Evolutionary conservation across 2,113 vertebrate species (phyloP).

Genomic region (Anarhynchus alexandrinus): DNA sequence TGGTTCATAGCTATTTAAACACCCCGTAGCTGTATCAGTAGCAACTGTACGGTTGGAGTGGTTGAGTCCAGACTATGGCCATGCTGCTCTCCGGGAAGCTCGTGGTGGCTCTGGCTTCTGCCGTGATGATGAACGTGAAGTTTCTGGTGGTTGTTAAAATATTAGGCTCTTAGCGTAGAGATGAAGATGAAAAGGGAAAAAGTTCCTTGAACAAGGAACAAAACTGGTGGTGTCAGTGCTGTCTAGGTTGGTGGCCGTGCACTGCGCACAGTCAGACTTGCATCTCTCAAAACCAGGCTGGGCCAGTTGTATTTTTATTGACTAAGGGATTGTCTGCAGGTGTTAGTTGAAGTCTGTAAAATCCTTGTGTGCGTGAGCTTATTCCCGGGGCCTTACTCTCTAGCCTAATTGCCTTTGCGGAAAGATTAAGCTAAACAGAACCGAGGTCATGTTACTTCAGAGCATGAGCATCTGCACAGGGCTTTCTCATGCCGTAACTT

Average conservation of each 20-base stretch:
- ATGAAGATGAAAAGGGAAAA: background rate
- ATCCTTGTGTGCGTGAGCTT: background rate
- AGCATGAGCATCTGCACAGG: background rate
- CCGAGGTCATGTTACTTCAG: background rate
- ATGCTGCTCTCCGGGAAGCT: background rate
- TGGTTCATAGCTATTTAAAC: background rate
- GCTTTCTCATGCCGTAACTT: background rate
- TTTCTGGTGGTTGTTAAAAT: background rate
- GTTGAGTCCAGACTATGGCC: background rate
- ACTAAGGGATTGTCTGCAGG: background rate
- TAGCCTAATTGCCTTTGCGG: background rate
- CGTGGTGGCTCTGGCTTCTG: background rate
- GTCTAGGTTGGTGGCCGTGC: background rate
- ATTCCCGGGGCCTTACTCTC: background rate
- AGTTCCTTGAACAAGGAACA: background rate
- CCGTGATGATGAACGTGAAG: rapidly evolving
- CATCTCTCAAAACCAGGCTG: background rate
- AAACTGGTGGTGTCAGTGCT: background rate
- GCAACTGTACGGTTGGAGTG: background rate
- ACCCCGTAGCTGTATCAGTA: background rate
- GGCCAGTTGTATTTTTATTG: background rate
- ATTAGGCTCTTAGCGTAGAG: background rate
- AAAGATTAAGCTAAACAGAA: constrained; percentile 11
- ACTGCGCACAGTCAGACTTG: rapidly evolving
- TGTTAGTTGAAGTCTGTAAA: background rate